These are phyloP conservation scores for Barnardius zonarius DNA, from an alignment of 2,113 vertebrate species.

Conservation along the genomic window DNA sequence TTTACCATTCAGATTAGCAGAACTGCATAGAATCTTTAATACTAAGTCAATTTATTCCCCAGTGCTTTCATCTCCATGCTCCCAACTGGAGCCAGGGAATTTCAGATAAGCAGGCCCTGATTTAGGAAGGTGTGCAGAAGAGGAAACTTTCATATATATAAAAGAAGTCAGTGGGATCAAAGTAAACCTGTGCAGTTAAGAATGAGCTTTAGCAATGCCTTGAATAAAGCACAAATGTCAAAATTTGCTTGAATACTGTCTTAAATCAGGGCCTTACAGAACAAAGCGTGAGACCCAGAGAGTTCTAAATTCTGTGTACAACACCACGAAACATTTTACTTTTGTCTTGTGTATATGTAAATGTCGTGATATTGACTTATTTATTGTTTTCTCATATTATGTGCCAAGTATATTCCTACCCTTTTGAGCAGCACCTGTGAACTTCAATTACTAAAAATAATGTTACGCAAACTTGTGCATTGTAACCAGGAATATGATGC, in stretches of 20 bases:
- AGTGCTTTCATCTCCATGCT: neutral
- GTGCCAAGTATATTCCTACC: conserved; percentile 22
- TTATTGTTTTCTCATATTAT: conserved; percentile 41
- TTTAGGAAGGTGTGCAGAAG: neutral
- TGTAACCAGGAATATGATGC: conserved; percentile 72
- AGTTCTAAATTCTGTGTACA: neutral
- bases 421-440: conserved; percentile 19
- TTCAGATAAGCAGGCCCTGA: neutral
- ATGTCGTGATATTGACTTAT: conserved; percentile 37
- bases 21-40: neutral
- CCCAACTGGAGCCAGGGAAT: neutral
- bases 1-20: neutral
- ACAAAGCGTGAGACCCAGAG: neutral
- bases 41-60: neutral
- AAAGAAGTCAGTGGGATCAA: neutral
- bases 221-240: neutral
- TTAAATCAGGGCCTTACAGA: neutral
- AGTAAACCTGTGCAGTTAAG: neutral
- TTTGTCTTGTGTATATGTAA: conserved; percentile 50
- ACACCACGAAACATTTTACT: neutral
- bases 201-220: neutral
- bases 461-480: conserved; percentile 71
- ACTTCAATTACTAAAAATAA: conserved; percentile 61
- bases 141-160: neutral
- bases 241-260: neutral